A percentile compares a stretch with the other conserved stretches of the same genome.
Conservation (phyloP, 37 sponge, comb jelly and placozoan species). For the Spongilla lacustris region DNA sequence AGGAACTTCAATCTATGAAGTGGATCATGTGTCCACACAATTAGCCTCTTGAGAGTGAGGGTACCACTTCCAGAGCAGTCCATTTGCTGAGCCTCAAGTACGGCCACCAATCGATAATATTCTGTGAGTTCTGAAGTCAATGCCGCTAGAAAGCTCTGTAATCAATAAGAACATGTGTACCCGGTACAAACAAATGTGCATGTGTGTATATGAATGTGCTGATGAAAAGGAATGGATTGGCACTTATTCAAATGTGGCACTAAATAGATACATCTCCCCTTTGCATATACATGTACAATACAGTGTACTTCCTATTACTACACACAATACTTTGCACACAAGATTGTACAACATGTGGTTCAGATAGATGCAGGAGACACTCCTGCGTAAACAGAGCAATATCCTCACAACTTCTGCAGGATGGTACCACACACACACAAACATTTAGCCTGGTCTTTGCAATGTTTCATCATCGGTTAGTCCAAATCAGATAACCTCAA, state of each 20-base stretch:
- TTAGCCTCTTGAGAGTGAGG: conserved; percentile 84
- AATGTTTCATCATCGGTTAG: not conserved
- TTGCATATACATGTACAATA: not conserved
- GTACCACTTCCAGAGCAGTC: not conserved
- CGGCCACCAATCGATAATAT: conserved; percentile 93
- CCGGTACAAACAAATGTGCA: not conserved
- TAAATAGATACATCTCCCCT: too few relatives aligned
- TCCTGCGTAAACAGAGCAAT: not conserved
- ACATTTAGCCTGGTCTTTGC: not conserved
- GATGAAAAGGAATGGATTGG: not conserved
- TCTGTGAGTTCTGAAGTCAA: conserved; percentile 89
- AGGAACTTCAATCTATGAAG: conserved; percentile 82
- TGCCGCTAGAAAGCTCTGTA: conserved; percentile 91
- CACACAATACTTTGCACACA: not conserved
- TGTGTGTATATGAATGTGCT: not conserved
- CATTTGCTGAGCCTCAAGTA: conserved; percentile 84
- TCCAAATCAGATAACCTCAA: not conserved
- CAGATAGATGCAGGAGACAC: not conserved
- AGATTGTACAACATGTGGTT: not conserved
- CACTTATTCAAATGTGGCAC: too few relatives aligned
- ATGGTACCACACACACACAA: not conserved
- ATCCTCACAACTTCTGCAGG: not conserved
- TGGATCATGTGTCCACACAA: conserved; percentile 97
- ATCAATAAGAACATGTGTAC: not conserved
- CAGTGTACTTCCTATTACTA: too few relatives aligned